Evolutionary conservation across 2,888 invertebrate species (phyloP), one percentile per base, ranked within the genome.

Genomic region (Empis stercorea): DNA sequence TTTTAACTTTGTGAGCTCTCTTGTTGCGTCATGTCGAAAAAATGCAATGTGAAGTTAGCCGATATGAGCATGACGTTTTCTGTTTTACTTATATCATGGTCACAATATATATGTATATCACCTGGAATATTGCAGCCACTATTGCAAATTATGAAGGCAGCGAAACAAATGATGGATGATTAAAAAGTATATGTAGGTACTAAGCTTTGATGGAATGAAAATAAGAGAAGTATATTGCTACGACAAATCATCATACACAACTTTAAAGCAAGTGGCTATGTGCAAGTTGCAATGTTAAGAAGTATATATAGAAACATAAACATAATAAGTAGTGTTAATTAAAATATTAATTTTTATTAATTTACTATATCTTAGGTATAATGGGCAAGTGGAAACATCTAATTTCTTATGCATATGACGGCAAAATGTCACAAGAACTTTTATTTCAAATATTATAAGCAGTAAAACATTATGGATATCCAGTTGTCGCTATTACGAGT

Each of bases 251-350:
- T 36, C 43, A 4, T 47, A 47, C 14, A 9, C 32, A n/a, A 44
- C 37, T 3, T 36, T 41, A 45, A 42, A 11, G 44, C 51, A 1
- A 44, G 42, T 10, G 46, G 23, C 16, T 48, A 51, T 38, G 44
- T 50, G 15, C 49, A 52, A 36, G 51, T 51, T 14, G 48, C 20
- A 11, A 51, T 52, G 50, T 6, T 49, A 42, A 48, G 50, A 52
- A 50, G 51, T 49, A 32, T 32, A 10, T 32, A 15, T 30, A 20
- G 20, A 20, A 20, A 20, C 5, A 20, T n/a, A n/a, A n/a, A n/a
- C n/a, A n/a, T n/a, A n/a, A n/a, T n/a, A n/a, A n/a, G n/a, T n/a
- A n/a, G n/a, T n/a, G n/a, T n/a, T n/a, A n/a, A n/a, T n/a, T 20
- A 20, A 5, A 20, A 20, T 20, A 20, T 20, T 20, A 20, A 20